Conservation (phyloP, 37 sponge, comb jelly and placozoan genomes). For the Tethya wilhelma region DNA sequence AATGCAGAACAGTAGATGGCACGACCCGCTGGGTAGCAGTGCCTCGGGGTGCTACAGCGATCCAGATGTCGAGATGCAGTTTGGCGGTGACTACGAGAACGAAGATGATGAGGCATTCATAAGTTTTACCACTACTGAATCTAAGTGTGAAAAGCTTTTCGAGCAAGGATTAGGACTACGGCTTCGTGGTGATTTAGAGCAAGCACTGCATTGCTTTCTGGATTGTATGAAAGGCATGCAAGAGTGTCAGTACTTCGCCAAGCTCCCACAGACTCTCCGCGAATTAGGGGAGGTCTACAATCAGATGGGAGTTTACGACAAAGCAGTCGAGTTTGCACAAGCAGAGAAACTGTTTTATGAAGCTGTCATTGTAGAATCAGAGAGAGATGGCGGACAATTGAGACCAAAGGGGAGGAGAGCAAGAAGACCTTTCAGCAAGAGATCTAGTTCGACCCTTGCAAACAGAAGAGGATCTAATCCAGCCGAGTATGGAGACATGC, state of each 20-base stretch:
- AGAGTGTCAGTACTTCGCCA: constrained; percentile 48
- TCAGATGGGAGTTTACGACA: not conserved
- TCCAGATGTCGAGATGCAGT: not conserved
- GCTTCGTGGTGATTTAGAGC: constrained; percentile 6
- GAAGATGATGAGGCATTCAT: constrained; percentile 51
- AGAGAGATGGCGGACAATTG: not conserved
- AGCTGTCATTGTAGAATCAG: not conserved
- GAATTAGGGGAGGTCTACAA: constrained; percentile 22
- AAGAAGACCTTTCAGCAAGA: constrained; percentile 17
- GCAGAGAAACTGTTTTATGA: constrained; percentile 62
- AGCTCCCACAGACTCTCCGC: constrained; percentile 51
- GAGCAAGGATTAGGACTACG: constrained; percentile 27
- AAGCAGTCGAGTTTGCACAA: constrained; percentile 47
- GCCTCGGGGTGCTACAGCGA: not conserved
- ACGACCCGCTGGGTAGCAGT: constrained; percentile 9
- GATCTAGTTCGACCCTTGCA: not conserved
- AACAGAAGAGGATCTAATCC: constrained; percentile 1
- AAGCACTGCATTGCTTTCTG: constrained; percentile 30
- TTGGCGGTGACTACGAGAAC: not conserved
- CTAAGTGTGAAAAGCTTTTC: constrained; percentile 37
- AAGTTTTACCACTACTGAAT: constrained; percentile 42
- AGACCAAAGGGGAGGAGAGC: not conserved
- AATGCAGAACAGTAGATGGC: not conserved
- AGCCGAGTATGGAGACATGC: constrained; percentile 17
- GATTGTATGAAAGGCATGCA: constrained; percentile 47